A percentile compares a stretch with the other conserved stretches of the same genome.
Evolutionary conservation across 2,888 invertebrate genomes (phyloP).

Genomic region (Megalurothrips usitatus): DNA sequence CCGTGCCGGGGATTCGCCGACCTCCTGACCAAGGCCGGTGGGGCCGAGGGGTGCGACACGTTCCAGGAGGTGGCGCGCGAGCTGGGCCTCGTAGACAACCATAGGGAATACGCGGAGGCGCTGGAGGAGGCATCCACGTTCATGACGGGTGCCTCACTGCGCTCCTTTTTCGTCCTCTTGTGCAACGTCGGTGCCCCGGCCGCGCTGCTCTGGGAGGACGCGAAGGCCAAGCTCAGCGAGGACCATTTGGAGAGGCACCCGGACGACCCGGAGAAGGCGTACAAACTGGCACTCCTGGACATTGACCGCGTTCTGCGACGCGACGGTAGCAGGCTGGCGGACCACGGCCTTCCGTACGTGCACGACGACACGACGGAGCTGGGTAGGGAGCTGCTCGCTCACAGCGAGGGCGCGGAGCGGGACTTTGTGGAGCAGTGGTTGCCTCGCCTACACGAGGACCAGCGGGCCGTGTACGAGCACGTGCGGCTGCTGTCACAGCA

Average conservation of each 20-base stretch:
- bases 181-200: slow-evolving; percentile 28
- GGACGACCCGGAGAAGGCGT: slow-evolving; percentile 9
- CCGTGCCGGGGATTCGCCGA: slow-evolving; percentile 32
- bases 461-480: slow-evolving; percentile 30
- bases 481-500: neutral
- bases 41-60: slow-evolving; percentile 27
- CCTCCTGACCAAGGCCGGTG: slow-evolving; percentile 28
- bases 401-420: slow-evolving; percentile 28
- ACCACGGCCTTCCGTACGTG: slow-evolving; percentile 30
- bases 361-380: slow-evolving; percentile 31
- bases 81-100: slow-evolving; percentile 31
- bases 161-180: slow-evolving; percentile 30
- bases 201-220: slow-evolving; percentile 31
- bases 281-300: slow-evolving; percentile 23
- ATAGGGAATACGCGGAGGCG: slow-evolving; percentile 29
- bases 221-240: slow-evolving; percentile 30
- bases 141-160: slow-evolving; percentile 23
- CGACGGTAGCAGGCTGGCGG: slow-evolving; percentile 26
- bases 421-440: slow-evolving; percentile 29
- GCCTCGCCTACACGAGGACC: slow-evolving; percentile 31
- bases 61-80: slow-evolving; percentile 31
- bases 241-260: slow-evolving; percentile 28
- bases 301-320: slow-evolving; percentile 33
- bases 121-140: slow-evolving; percentile 30
- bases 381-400: slow-evolving; percentile 27